These are phyloP conservation scores for Lycaon pictus DNA, from an alignment of 2,113 vertebrate species.

Conservation along the genomic window DNA sequence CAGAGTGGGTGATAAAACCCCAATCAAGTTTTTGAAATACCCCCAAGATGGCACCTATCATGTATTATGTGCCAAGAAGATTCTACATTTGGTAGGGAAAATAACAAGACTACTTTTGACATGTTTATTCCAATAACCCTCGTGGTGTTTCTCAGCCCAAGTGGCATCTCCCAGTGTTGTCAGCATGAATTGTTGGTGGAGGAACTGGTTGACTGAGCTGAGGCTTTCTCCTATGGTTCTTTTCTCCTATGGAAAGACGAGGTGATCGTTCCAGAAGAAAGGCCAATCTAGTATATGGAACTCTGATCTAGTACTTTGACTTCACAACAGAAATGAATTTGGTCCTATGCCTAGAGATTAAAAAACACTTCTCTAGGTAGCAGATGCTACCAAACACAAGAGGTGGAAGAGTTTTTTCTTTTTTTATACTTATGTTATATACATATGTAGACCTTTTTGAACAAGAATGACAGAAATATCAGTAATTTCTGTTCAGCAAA, in stretches of 20 bases:
- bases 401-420: not conserved
- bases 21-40: slow-evolving; percentile 83
- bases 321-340: slow-evolving; percentile 31
- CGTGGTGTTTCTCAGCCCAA: not conserved
- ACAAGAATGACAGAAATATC: slow-evolving; percentile 37
- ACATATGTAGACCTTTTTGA: slow-evolving; percentile 45
- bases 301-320: not conserved
- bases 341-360: slow-evolving; percentile 1
- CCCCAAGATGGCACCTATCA: not conserved
- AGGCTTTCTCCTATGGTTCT: slow-evolving; percentile 57
- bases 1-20: slow-evolving; percentile 97
- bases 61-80: slow-evolving; percentile 61
- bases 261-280: slow-evolving; percentile 53
- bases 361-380: not conserved
- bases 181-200: not conserved
- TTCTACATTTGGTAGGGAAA: not conserved
- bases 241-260: slow-evolving; percentile 55
- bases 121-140: not conserved
- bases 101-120: not conserved
- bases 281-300: not conserved
- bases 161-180: not conserved
- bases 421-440: slow-evolving; percentile 7
- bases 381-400: slow-evolving; percentile 46
- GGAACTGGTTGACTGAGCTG: not conserved
- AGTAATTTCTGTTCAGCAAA: slow-evolving; percentile 61